phyloP scores from a whole-genome alignment of 2,797 vertebrate genomes.

The Diceros bicornis region DNA sequence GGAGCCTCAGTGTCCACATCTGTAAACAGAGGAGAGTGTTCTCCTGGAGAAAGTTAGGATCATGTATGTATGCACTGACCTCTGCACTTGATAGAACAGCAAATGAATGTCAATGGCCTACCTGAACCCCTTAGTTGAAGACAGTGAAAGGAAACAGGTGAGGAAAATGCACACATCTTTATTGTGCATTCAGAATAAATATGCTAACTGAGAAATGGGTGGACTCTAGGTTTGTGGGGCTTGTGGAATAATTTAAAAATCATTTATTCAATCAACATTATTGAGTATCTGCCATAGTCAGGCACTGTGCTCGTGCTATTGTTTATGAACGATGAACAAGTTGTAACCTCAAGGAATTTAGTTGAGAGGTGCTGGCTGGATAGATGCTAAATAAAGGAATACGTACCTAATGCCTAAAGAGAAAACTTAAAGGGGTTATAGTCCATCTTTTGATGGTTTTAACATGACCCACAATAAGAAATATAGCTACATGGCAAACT shows the following conservation, averaged over 20 bases:
- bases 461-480: background rate
- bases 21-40: background rate
- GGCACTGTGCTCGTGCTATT: background rate
- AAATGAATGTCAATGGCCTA: background rate
- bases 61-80: background rate
- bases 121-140: background rate
- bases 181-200: slow-evolving; percentile 44
- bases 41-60: background rate
- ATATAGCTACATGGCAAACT: background rate
- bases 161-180: background rate
- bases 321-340: background rate
- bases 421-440: background rate
- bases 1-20: background rate
- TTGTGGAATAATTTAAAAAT: slow-evolving; percentile 12
- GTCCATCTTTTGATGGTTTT: slow-evolving; percentile 29
- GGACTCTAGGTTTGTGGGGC: background rate
- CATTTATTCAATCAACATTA: background rate
- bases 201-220: background rate
- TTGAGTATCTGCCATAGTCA: background rate
- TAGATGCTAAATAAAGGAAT: background rate
- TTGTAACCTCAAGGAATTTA: background rate
- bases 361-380: background rate
- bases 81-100: background rate
- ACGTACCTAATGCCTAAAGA: background rate
- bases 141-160: background rate